Base-by-base conservation (phyloP, 2,888 invertebrate species). In the Cataglyphis rosenhaueri region DNA sequence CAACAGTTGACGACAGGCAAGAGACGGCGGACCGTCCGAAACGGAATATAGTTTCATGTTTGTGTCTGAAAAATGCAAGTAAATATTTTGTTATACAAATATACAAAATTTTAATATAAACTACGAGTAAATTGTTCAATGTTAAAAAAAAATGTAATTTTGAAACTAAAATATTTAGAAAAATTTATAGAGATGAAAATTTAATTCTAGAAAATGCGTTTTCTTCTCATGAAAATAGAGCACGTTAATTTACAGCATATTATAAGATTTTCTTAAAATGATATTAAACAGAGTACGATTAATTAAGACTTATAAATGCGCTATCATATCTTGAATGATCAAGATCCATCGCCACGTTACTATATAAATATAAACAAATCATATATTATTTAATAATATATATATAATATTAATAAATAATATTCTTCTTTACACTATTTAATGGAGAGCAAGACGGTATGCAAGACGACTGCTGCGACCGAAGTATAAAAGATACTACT, bases 1-100 rank as follows among this genome's bases (percentile, higher is more conserved):
- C 15, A 97, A 94, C 2, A 96, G 96, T 95, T 97, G 97, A 55
- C 96, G 95, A 71, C 97, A 97, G 6, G 97, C 97, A 83, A 97
- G 93, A 8, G 97, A 97, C 71, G 97, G 97, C 1, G 97, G 97
- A 0, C 97, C 97, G 95, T 97, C 97, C 4, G 96, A 96, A 74
- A 97, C 96, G 66, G 96, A 95, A 91, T 97, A 97, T 62, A 97
- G 93, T 92, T 97, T 97, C 93, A 97, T 95, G 82, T 21, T 21
- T 91, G 79, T 44, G 35, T 48, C n/a, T 35, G 15, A 0, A 32
- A 44, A 15, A 48, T 62, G 6, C 15, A 25, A 75, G 6, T 6
- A 57, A 25, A 38, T 3, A 57, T 25, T 18, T 10, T 57, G 4
- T 4, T 41, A 15, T 71, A 25, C 21, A 59, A 29, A n/a, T 52